Percentiles rank a stretch among this genome's conserved stretches.
Conservation (phyloP, 2,113 vertebrate species). For the Melanocharis versteri region DNA sequence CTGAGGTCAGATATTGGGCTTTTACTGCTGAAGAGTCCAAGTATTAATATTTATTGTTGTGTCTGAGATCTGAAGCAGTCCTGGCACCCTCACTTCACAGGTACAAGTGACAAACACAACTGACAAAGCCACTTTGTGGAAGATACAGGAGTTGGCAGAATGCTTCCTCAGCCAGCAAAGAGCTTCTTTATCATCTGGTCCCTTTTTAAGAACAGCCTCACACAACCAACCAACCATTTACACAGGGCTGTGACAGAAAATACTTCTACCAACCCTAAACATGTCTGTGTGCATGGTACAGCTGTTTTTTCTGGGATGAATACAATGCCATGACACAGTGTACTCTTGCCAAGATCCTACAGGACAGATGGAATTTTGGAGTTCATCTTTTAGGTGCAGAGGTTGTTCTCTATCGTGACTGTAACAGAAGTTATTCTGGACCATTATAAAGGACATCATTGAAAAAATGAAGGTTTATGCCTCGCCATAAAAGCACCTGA, state of each 20-base stretch:
- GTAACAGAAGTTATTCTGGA: not conserved
- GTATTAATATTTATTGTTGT: not conserved
- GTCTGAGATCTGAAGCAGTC: not conserved
- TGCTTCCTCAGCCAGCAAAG: not conserved
- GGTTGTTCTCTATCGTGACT: not conserved
- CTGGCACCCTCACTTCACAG: not conserved
- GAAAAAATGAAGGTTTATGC: not conserved
- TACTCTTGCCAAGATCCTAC: not conserved
- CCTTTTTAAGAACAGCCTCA: not conserved
- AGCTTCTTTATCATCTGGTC: not conserved
- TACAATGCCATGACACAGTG: rapidly evolving
- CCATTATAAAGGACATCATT: not conserved
- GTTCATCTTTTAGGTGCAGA: not conserved
- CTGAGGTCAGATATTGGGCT: not conserved
- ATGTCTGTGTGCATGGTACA: not conserved
- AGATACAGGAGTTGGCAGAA: rapidly evolving
- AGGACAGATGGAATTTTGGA: not conserved
- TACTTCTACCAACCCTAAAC: not conserved
- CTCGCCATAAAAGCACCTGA: not conserved
- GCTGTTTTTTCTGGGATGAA: not conserved
- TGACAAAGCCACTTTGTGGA: not conserved
- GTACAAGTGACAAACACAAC: not conserved
- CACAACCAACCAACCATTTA: not conserved
- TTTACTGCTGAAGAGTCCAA: not conserved
- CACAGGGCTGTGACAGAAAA: not conserved